Base-by-base conservation (phyloP, 2,888 invertebrate genomes). In the Ectemnius lituratus region DNA sequence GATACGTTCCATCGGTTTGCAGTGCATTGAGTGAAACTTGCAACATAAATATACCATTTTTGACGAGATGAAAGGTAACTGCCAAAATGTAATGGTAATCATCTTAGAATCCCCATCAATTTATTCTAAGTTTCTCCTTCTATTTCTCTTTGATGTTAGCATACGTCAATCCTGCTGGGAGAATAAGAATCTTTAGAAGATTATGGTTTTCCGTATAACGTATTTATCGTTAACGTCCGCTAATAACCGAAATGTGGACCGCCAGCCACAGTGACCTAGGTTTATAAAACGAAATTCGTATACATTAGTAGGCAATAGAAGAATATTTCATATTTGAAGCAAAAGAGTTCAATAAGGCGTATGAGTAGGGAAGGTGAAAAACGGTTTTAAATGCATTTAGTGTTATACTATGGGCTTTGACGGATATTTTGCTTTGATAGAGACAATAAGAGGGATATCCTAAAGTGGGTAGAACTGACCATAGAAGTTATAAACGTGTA, bases 181-280 rank as follows among this genome's bases (percentile, higher is more conserved):
- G 52, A 28, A 60, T 28, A 47, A 59, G 27, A 59, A 47, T 52
- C 46, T 60, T 27, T 52, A 61, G 62, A 49, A 61, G 62, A 49
- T 68, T 4, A 57, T 64, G n/a, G 70, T 67, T 77, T 73, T 62
- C 23, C 16, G 20, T 28, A 46, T 20, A 67, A 71, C 60, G 61
- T 76, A 71, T 58, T 46, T 73, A 72, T 65, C 67, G 59, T 76
- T 73, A 73, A 82, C 75, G 77, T 76, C 77, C 57, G 58, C 45
- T 23, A 66, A 56, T 69, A 68, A 58, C n/a, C 56, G 73, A 63
- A 47, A 27, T 72, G 69, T 67, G 52, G 49, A 69, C 87, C 88
- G 85, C 88, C 88, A 88, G 88, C 88, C 88, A 87, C 84, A 80
- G 81, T 87, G 87, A 89, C 86, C 80, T 88, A 89, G 86, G 86